phyloP scores from a whole-genome alignment of 2,797 vertebrate genomes.

The Schizopygopsis pylzovi region DNA sequence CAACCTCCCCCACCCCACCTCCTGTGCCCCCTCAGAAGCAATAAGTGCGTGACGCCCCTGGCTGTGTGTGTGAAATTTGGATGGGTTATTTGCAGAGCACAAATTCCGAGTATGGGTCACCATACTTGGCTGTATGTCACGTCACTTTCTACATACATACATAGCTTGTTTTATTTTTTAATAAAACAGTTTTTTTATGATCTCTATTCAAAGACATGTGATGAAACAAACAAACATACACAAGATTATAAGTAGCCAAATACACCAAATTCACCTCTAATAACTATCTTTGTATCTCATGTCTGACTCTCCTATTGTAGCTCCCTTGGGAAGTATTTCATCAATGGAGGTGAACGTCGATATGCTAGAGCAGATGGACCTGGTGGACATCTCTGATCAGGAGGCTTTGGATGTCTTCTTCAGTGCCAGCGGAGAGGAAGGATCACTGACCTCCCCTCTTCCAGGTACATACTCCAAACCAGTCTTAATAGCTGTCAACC shows the following conservation, averaged over 20 bases:
- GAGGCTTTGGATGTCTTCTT: constrained; percentile 94
- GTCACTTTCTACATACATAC: too few species aligned
- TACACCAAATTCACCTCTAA: not conserved
- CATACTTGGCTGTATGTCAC: too few species aligned
- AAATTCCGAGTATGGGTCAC: too few species aligned
- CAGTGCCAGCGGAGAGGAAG: constrained; percentile 83
- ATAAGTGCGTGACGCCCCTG: too few species aligned
- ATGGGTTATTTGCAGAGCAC: too few species aligned
- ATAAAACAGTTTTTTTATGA: too few species aligned
- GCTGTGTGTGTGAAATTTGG: too few species aligned
- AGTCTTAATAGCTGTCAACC: not conserved
- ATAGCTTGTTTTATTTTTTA: too few species aligned
- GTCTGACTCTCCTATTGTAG: constrained; percentile 52
- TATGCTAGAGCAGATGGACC: constrained; percentile 93
- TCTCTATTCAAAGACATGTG: not conserved
- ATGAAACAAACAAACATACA: not conserved
- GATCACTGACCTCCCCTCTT: constrained; percentile 70
- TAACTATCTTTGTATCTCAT: not conserved
- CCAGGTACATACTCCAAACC: constrained; percentile 73
- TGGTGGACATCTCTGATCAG: constrained; percentile 90
- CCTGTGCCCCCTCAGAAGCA: too few species aligned
- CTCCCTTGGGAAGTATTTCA: constrained; percentile 84
- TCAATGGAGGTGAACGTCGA: constrained; percentile 99
- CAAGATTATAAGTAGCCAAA: not conserved
- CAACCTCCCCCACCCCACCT: too few species aligned